Evolutionary conservation across 2,113 vertebrate genomes (phyloP), one percentile per base, ranked within the genome.

Genomic region (Calypte anna): DNA sequence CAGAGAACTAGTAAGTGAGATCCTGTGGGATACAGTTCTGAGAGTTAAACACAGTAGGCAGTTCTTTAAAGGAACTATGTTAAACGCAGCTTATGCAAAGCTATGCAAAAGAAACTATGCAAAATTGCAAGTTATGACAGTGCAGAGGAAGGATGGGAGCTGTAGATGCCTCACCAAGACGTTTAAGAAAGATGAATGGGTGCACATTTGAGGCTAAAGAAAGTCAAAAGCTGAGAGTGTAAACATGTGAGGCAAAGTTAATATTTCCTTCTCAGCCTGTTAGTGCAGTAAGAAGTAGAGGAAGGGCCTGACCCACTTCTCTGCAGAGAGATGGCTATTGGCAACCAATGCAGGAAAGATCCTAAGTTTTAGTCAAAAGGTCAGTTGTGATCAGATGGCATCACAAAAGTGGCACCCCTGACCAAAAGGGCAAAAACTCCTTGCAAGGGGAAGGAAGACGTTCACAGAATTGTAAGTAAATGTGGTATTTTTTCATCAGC

Each of bases 51-150:
- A 66, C 46, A 94, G 93, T 46, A 94, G 82, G 76, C 88, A 72
- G 78, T 77, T 93, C 57, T 95, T 89, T 84, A 82, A 82, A 85
- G 61, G 58, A 90, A 51, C 72, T 74, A n/a, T 86, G 43, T 62
- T 91, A 96, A 96, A 94, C 90, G 72, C 78, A 93, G 70, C 87
- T 88, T 94, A 93, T 91, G 90, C 80, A 91, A 94, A 96, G 83
- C 59, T 91, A 93, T 96, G 94, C 91, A 89, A 81, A 86, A 96
- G 80, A 69, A 96, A 83, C 93, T 46, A 72, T 55, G 77, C 51
- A 80, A 84, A 94, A 91, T 40, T 92, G 48, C 91, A 88, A 95
- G 68, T 59, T 96, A 70, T 86, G 86, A 74, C 73, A 90, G 89
- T 55, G 83, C 21, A 69, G 94, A 91, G 93, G 86, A 94, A 88